Conservation (phyloP, 2,888 invertebrate species). For the Selenia dentaria region DNA sequence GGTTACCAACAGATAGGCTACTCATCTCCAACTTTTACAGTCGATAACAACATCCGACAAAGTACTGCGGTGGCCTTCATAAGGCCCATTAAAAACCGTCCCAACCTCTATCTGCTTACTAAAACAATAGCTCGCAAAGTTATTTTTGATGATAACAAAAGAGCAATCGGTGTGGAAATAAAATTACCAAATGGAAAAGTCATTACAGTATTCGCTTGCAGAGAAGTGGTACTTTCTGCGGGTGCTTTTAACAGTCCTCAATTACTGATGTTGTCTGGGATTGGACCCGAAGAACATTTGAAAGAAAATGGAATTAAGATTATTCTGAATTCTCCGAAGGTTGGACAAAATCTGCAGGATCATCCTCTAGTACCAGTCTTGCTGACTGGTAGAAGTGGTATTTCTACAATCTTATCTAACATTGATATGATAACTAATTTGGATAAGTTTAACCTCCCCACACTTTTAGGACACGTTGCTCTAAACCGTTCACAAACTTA, state of each 20-base stretch:
- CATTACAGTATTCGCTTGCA: conserved; percentile 26
- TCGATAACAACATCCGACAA: conserved; percentile 43
- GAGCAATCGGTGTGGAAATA: conserved; percentile 48
- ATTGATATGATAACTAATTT: background rate
- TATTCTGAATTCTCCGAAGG: conserved; percentile 40
- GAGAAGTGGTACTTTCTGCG: conserved; percentile 59
- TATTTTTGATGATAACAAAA: conserved; percentile 41
- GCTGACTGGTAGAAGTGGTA: conserved; percentile 34
- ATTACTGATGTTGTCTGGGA: conserved; percentile 60
- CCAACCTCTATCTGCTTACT: conserved; percentile 54
- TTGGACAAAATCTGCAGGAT: conserved; percentile 59
- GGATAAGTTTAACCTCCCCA: background rate
- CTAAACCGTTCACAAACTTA: conserved; percentile 47
- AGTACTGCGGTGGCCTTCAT: conserved; percentile 51
- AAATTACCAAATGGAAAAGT: conserved; percentile 35
- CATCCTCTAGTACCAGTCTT: conserved; percentile 45
- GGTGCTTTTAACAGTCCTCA: conserved; percentile 58
- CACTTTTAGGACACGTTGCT: conserved; percentile 28
- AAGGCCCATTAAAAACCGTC: conserved; percentile 43
- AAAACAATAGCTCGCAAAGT: conserved; percentile 51
- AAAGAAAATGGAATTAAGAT: conserved; percentile 22
- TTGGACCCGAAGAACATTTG: conserved; percentile 56
- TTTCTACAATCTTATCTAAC: background rate
- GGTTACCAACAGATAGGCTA: conserved; percentile 54
- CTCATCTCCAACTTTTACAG: conserved; percentile 41